Evolutionary conservation across 2,888 invertebrate genomes (phyloP).

Genomic region (Hipparchia semele): DNA sequence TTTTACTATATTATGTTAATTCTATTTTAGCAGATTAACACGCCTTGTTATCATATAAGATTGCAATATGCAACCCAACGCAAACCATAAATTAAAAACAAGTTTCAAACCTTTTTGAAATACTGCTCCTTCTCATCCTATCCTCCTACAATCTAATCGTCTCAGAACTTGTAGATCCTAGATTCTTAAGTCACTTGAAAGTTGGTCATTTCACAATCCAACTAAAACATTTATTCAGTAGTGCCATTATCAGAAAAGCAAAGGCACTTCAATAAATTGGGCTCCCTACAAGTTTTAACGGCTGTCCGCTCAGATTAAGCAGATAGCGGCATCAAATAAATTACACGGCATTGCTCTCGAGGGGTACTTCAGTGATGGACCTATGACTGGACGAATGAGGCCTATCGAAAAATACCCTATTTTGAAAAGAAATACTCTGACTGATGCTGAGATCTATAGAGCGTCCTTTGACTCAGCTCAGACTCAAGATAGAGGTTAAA

Average conservation of each 20-base stretch:
- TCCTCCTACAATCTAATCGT: background rate
- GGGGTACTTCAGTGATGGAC: background rate
- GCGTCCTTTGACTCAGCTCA: too few relatives aligned
- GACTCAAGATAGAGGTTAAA: too few relatives aligned
- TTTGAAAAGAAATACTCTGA: background rate
- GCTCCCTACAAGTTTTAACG: constrained; percentile 3
- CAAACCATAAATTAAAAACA: too few relatives aligned
- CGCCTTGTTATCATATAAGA: background rate
- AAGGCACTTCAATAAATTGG: constrained; percentile 12
- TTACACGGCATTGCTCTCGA: background rate
- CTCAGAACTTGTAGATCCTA: background rate
- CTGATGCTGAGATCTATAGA: too few relatives aligned
- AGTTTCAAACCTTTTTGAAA: too few relatives aligned
- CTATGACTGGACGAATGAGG: background rate
- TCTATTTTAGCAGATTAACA: background rate
- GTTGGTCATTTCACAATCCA: background rate
- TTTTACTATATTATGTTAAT: too few relatives aligned
- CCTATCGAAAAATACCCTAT: background rate
- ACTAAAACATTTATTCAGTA: constrained; percentile 20
- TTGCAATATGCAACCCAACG: background rate
- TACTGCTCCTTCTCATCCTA: too few relatives aligned
- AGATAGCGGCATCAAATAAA: constrained; percentile 11
- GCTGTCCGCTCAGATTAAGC: background rate
- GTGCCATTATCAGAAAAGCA: constrained; percentile 4
- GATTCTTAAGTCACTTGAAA: background rate